Evolutionary conservation across 2,888 invertebrate species (phyloP), one percentile per base, ranked within the genome.

Genomic region (Diabrotica balteata): DNA sequence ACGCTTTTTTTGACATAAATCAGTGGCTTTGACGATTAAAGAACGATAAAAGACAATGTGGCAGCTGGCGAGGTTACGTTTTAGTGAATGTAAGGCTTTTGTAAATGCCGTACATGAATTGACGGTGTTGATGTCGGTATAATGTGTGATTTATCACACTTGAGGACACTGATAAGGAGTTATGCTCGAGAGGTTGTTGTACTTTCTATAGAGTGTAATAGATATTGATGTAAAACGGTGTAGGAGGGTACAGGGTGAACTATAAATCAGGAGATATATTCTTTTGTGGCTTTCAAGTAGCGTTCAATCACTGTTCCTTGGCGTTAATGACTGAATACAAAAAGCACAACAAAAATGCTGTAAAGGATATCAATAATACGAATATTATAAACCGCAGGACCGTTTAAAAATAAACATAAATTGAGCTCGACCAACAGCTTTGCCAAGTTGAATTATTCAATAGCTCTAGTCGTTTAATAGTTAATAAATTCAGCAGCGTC

Each of bases 11-110:
- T 32, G 60, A 68, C 70, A 70, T 68, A 70, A 72, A 74, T 69
- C 67, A 72, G 60, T 50, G 53, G 63, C 62, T 69, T 69, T 67
- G 67, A 67, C 65, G 63, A 69, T 71, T 69, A 71, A 69, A 69
- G 61, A 69, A 67, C 66, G 71, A 65, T 70, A 66, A 68, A 67
- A 70, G 54, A 68, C 59, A 61, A 55, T 68, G 66, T 68, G 52
- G 17, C 59, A 50, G 50, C 59, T 55, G 54, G 42, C 63, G 47
- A 54, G 60, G 63, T 57, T 52, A 64, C 54, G 43, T 67, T 67
- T 32, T 68, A 65, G 64, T 61, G 58, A 61, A 68, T 61, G 64
- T 68, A 65, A 64, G 61, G 64, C 68, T 68, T 68, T 63, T 57
- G 61, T 55, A 64, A 64, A 63, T 54, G 55, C 64, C 61, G 63